Evolutionary conservation across 1,140 invertebrate species (phyloP), one percentile per base, ranked within the genome.

Genomic region (Drosophila dunni): DNA sequence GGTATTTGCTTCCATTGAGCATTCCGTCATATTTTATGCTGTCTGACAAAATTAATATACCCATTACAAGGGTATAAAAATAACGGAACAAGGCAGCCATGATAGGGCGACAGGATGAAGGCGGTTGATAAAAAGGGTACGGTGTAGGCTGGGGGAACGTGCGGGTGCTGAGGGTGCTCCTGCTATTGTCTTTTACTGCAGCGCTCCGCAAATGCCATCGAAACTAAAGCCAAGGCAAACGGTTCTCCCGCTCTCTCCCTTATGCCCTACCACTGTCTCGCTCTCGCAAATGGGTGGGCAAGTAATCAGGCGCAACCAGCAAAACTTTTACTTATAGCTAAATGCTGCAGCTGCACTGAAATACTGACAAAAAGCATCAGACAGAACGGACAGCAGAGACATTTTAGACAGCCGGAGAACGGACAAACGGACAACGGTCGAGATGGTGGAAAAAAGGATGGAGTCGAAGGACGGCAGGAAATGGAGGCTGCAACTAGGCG

Each of bases 281-380:
- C 36, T 40, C 53, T 17, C 15, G 6, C 36, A 38, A 40, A 13
- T 46, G 70, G 72, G 67, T 60, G 58, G 58, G 73, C 58, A 75
- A 76, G 76, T 79, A 79, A 79, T 75, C 76, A 76, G 67, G 76
- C 76, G 68, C 73, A 75, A 66, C 62, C 73, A 79, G 63, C 76
- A 79, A 79, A 56, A 79, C 76, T 79, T 79, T 79, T 79, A 79
- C 73, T 71, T 70, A 79, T 79, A 75, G 62, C 58, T 79, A 79
- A 79, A 79, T 79, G 76, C 76, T 66, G 73, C 69, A 57, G 63
- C 58, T 60, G 66, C 65, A 63, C 54, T 76, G 69, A 54, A 66
- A 66, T 45, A 72, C 74, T 72, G 69, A 72, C 65, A 78, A 78
- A 78, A 78, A 69, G 48, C 65, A 50, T 58, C 48, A 68, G 48